Evolutionary conservation across 2,797 vertebrate genomes (phyloP).

Genomic region (Enteromius argenteus): DNA sequence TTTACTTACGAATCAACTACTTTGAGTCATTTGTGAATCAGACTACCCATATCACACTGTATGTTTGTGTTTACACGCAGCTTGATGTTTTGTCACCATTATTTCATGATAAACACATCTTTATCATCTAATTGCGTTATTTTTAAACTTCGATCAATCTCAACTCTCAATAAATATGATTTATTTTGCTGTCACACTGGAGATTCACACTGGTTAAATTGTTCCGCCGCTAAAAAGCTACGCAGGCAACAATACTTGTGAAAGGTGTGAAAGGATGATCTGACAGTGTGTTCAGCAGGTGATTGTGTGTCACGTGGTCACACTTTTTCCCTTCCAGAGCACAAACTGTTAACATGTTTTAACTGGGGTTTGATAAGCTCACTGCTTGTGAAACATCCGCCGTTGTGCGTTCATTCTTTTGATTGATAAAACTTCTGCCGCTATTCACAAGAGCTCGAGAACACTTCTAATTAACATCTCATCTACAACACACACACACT

Average conservation of each 20-base stretch:
- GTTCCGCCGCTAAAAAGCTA: not conserved
- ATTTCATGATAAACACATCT: not conserved
- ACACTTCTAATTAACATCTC: conserved; percentile 23
- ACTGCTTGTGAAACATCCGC: conserved; percentile 2
- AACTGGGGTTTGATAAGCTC: not conserved
- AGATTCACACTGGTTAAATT: not conserved
- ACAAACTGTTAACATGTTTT: not conserved
- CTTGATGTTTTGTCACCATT: not conserved
- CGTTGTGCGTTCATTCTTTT: not conserved
- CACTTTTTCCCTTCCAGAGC: conserved; percentile 11
- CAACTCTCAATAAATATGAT: not conserved
- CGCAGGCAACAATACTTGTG: not conserved
- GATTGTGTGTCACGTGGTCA: not conserved
- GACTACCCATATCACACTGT: not conserved
- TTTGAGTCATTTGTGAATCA: not conserved
- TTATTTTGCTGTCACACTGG: not conserved
- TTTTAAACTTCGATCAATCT: not conserved
- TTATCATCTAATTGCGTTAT: not conserved
- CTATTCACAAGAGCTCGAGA: not conserved
- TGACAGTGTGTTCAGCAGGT: not conserved
- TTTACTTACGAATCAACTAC: not conserved
- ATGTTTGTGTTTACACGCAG: not conserved
- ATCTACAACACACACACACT: conserved; percentile 14
- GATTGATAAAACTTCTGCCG: not conserved
- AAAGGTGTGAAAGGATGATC: conserved; percentile 10